Conservation (phyloP, 2,797 vertebrate genomes). For the Gymnothorax reevesii region DNA sequence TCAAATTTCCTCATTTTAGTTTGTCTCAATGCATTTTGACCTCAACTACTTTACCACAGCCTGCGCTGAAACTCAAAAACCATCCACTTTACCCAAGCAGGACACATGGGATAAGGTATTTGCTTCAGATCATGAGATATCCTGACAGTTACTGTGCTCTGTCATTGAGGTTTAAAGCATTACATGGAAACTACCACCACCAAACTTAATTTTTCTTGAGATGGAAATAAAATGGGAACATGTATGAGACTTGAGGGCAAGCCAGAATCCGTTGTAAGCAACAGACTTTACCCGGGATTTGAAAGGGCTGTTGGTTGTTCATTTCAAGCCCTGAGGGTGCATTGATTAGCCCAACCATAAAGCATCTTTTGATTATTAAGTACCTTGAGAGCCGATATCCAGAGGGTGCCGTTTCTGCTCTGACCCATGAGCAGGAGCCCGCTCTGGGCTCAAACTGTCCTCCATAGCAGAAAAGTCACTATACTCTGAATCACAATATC, state of each 20-base stretch:
- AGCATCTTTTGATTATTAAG: conserved; percentile 43
- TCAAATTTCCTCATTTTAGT: neutral
- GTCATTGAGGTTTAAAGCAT: neutral
- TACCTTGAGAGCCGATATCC: conserved; percentile 86
- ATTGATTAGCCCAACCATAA: conserved; percentile 7
- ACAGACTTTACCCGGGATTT: neutral
- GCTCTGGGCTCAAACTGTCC: conserved; percentile 73
- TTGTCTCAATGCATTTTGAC: neutral
- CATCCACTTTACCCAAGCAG: neutral
- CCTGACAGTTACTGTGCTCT: neutral
- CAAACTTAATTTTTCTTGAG: neutral
- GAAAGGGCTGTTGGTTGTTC: neutral
- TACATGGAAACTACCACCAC: neutral
- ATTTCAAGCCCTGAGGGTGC: conserved; percentile 4
- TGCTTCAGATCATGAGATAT: neutral
- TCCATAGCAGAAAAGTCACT: conserved; percentile 79
- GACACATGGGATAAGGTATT: neutral
- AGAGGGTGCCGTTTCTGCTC: conserved; percentile 77
- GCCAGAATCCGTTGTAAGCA: neutral
- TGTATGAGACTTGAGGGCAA: neutral
- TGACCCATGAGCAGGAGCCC: conserved; percentile 70
- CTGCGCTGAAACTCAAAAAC: neutral
- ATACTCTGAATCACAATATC: conserved; percentile 70
- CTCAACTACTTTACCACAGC: neutral
- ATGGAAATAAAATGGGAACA: neutral